Base-by-base conservation (phyloP, 1,140 invertebrate genomes). In the Aporrectodea caliginosa region DNA sequence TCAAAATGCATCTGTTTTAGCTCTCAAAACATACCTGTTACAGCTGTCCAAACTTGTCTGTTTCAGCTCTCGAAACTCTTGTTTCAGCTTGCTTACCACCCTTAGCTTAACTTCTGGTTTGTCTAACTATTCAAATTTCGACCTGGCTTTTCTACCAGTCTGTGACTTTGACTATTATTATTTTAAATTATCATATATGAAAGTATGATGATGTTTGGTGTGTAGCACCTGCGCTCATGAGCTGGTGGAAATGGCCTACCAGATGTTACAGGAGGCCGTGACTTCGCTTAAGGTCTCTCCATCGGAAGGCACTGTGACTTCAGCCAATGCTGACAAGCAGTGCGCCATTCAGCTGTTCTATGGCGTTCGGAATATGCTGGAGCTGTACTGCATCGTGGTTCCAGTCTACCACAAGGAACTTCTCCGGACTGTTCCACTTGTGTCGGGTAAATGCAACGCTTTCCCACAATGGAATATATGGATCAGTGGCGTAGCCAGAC, bases 401-500 rank as follows among this genome's bases (percentile, higher is more conserved):
- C 93, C 93, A 0, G 91, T 92, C 79, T 91, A 93, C 84, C 94
- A 96, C 87, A 92, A 92, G 84, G 91, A 93, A 82, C 91, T 92
- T 82, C 89, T 96, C 32, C 90, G 93, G 84, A 93, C 91, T 2
- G 92, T 96, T 83, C 94, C 95, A 16, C 93, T 95, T 84, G 93
- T 95, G 90, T 91, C 93, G 83, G 93, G 93, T 93, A 87, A 89
- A 69, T 70, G n/a, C 68, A 79, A 58, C 35, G 2, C n/a, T 34
- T 32, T 43, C n/a, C n/a, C 14, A 69, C 71, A 69, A 69, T 69
- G 68, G 16, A 58, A 71, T 80, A 73, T 79, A 80, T 2, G 35
- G 81, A n/a, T 35, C 69, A n/a, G n/a, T n/a, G n/a, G n/a, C n/a
- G n/a, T n/a, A n/a, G n/a, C n/a, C n/a, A n/a, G n/a, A n/a, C n/a